Evolutionary conservation across 2,888 invertebrate genomes (phyloP), one percentile per base, ranked within the genome.

Genomic region (Hypena proboscidalis): DNA sequence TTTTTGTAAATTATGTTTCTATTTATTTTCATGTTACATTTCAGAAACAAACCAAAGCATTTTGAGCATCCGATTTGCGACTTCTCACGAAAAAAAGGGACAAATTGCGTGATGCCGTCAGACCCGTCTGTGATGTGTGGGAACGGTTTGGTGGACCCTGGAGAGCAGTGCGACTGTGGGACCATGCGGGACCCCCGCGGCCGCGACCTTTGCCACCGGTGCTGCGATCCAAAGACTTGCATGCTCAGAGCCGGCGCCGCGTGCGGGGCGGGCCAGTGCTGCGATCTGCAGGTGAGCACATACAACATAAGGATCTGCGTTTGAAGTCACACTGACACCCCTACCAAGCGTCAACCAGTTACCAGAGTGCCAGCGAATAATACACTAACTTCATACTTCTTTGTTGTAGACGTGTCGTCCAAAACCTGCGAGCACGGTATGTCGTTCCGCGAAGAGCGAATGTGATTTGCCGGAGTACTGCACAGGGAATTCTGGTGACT

Each of bases 391-490:
- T n/a, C n/a, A 3, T 7, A 13, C 21, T 15, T 3, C 8, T 17
- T 2, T 4, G 9, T 11, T 21, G 25, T 8, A 94, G 93, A 95
- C 94, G 0, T 96, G 96, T 61, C 91, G 94, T 62, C 95, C 95
- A 0, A 95, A 94, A 74, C 80, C 90, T 1, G 94, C 95, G 4
- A 96, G 97, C 1, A 94, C 94, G 0, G 85, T 94, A 43, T 99
- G 99, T 74, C 93, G 99, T 7, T 88, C 93, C 0, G 94, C 96
- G 0, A 94, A 94, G 41, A 95, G 95, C 58, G 97, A 97, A 77
- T 99, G 99, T 85, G 99, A 99, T 85, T 85, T 99, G 50, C 96
- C 98, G 0, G 99, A 99, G 84, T 98, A 93, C 83, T 99, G 99
- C 80, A 95, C 97, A 0, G 99, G 99, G 0, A 94, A 95, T 56